Base-by-base conservation (phyloP, 2,888 invertebrate species). In the Synanthedon myopaeformis region DNA sequence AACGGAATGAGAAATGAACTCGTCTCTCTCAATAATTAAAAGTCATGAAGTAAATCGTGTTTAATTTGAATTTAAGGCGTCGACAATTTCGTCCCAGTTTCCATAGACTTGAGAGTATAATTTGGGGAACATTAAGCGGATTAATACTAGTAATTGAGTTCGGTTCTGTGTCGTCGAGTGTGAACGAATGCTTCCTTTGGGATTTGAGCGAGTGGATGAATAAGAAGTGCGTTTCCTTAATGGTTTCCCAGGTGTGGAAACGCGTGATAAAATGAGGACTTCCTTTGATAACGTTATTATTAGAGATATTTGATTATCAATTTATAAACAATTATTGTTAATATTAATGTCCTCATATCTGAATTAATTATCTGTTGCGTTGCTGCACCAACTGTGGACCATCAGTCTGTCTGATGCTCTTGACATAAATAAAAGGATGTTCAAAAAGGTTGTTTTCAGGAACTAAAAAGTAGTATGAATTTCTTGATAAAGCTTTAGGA, bases 61-160 rank as follows among this genome's bases (percentile, higher is more conserved):
- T 65, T 65, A 66, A 65, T 69, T 69, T 65, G 61, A 67, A 67
- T 69, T 64, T 64, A 66, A 65, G 64, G 55, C 59, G 56, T 56
- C 57, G 61, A 61, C 59, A 63, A 63, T 52, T 54, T 57, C 42
- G 52, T 53, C 51, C n/a, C 13, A 48, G 42, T 48, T 53, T 51
- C 28, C 55, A 55, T 56, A 13, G 45, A 48, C 35, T 49, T 55
- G 54, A 41, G 54, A 55, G 60, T 58, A 63, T 63, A 68, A 69
- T 71, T 67, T 63, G 56, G 57, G 51, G 59, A 56, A 65, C 66
- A 65, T 70, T 66, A 67, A 55, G 55, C 52, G 61, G 65, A 71
- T 69, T 70, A 70, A 69, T 68, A 66, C 58, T 54, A 61, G 58
- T 66, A 68, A 68, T 69, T 64, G 65, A 61, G 61, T 67, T 61